These are phyloP conservation scores for Actinostola sp. DNA, from an alignment of 92 coral and sea anemone species.

Conservation along the genomic window DNA sequence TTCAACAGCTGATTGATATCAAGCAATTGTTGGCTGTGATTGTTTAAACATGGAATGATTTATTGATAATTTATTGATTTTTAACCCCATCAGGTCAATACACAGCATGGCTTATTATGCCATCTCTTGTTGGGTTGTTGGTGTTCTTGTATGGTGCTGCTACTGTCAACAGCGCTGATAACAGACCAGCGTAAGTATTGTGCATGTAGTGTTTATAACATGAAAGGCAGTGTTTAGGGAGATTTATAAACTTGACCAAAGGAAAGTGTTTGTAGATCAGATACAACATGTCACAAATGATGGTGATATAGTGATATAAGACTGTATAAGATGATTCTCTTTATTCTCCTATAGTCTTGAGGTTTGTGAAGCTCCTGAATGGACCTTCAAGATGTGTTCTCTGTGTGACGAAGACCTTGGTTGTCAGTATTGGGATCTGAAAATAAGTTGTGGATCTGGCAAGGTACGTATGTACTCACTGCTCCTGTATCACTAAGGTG, in stretches of 20 bases:
- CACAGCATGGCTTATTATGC: conserved; percentile 99
- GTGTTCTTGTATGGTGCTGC: conserved; percentile 87
- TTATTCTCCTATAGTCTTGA: no score
- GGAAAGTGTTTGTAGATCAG: no score
- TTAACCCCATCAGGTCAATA: conserved; percentile 80
- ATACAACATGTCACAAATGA: no score
- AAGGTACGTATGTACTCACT: conserved; percentile 54
- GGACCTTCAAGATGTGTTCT: conserved; percentile 97
- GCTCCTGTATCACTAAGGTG: neutral
- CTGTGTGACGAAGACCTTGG: conserved; percentile 97
- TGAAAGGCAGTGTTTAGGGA: neutral
- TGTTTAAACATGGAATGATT: no score
- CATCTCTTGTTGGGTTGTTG: conserved; percentile 87
- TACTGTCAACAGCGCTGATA: conserved; percentile 90
- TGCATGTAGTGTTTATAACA: neutral
- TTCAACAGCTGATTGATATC: no score
- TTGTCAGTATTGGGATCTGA: conserved; percentile 90
- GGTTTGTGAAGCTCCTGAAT: conserved; percentile 87
- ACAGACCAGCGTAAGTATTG: conserved; percentile 87
- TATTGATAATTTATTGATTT: neutral
- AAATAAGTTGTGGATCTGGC: conserved; percentile 89
- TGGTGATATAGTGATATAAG: no score
- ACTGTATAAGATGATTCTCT: no score
- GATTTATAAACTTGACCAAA: no score
- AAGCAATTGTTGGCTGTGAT: no score